Conservation (phyloP, 2,797 vertebrate species). For the Carapus acus region DNA sequence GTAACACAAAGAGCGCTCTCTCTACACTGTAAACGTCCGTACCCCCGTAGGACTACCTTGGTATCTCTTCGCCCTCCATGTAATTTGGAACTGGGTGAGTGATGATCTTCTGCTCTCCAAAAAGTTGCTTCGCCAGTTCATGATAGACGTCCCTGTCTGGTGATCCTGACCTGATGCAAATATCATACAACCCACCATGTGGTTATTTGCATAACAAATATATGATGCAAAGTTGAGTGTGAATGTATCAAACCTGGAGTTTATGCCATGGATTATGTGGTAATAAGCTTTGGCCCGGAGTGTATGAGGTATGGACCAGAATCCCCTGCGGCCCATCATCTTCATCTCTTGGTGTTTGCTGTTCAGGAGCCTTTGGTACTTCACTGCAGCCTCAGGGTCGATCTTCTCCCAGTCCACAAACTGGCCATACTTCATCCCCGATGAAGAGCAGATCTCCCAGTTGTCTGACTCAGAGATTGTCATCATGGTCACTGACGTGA, state of each 20-base stretch:
- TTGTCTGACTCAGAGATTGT: constrained; percentile 74
- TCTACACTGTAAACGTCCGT: no score
- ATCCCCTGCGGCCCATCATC: constrained; percentile 75
- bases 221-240: not conserved
- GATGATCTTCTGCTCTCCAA: constrained; percentile 68
- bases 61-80: constrained; percentile 76
- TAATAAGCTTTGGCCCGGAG: constrained; percentile 78
- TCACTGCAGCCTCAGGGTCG: constrained; percentile 51
- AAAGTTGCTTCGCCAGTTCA: constrained; percentile 67
- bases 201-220: no score
- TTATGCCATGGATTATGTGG: constrained; percentile 75
- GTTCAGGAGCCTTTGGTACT: constrained; percentile 60
- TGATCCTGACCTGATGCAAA: constrained; percentile 49
- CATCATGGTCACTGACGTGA: constrained; percentile 64
- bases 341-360: constrained; percentile 72
- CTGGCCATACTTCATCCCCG: constrained; percentile 72
- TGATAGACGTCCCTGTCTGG: constrained; percentile 70
- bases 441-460: constrained; percentile 70
- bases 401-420: constrained; percentile 85
- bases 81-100: constrained; percentile 78
- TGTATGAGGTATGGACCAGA: constrained; percentile 72
- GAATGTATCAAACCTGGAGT: constrained; percentile 51
- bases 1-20: no score
- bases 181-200: not conserved
- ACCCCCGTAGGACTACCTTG: constrained; percentile 67